Evolutionary conservation across 2,888 invertebrate genomes (phyloP).

Genomic region (Xestia rhomboidea): DNA sequence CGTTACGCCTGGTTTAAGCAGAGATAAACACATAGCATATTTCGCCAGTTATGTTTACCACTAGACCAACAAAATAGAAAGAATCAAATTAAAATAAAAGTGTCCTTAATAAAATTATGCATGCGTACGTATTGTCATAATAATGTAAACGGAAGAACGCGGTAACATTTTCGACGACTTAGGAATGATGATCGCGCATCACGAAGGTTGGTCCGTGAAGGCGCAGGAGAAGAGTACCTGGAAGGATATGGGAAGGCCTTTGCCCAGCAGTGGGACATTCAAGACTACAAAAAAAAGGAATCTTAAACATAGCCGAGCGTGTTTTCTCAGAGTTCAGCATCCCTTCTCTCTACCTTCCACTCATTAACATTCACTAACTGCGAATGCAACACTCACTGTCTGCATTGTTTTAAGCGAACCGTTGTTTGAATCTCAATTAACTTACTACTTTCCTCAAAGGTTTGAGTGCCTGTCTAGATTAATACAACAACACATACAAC

Average conservation of each 20-base stretch:
- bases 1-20: background rate
- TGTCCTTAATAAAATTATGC: background rate
- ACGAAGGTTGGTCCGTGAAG: too few relatives aligned
- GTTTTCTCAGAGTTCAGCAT: background rate
- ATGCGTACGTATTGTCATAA: accelerated
- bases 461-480: background rate
- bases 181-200: too few relatives aligned
- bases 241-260: too few relatives aligned
- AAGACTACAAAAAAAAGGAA: too few relatives aligned
- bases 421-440: background rate
- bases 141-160: background rate
- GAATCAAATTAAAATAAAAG: background rate
- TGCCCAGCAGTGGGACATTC: too few relatives aligned
- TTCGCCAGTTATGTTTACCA: background rate
- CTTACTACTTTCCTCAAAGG: background rate
- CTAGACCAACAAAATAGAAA: background rate
- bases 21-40: background rate
- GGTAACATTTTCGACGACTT: background rate
- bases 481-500: constrained; percentile 1
- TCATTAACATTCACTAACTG: background rate
- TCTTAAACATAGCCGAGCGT: background rate
- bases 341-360: background rate
- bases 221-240: too few relatives aligned
- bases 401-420: background rate
- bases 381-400: background rate